Evolutionary conservation across 2,797 vertebrate species (phyloP), one percentile per base, ranked within the genome.

Genomic region (Ambastaia sidthimunki): DNA sequence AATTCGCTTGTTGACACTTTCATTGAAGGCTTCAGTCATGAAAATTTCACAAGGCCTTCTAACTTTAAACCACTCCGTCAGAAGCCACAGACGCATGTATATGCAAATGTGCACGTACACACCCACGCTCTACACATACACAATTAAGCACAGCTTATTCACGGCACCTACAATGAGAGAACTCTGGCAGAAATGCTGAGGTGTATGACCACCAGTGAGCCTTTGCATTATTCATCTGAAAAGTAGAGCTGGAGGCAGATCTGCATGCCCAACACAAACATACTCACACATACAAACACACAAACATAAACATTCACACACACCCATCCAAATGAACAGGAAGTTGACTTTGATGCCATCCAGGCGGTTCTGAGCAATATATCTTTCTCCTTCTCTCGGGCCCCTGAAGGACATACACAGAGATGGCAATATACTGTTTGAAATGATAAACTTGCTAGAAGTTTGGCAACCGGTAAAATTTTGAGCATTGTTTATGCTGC

Each of bases 211-310:
- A 60, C 25, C 25, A 37, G 57, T 71, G 31, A 77, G 71, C 37
- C 59, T 69, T 74, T 69, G 69, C 54, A 82, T 76, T 76, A 82
- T 78, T 67, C 82, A 84, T 75, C 34, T 60, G 13, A 62, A 62
- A 44, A 41, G 54, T 76, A 80, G 47, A 84, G 70, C 54, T 72
- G 76, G 28, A 75, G 54, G 78, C 57, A 68, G 28, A 28, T 81
- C 78, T 69, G 74, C 66, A 68, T 13, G 6, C 65, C 71, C 23
- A 63, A 84, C 50, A 78, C 68, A 81, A 67, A 77, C 4, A 48
- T n/a, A 78, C 65, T 48, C 41, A 23, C 59, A 19, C 47, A 21
- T 11, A 2, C 76, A 80, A 75, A 84, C 41, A 78, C 63, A 75
- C 44, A 31, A 5, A 72, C 54, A 10, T 44, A 44, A 44, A 48